These are phyloP conservation scores for Cryptomyrus ogoouensis DNA, from an alignment of 2,113 vertebrate genomes.

Conservation along the genomic window DNA sequence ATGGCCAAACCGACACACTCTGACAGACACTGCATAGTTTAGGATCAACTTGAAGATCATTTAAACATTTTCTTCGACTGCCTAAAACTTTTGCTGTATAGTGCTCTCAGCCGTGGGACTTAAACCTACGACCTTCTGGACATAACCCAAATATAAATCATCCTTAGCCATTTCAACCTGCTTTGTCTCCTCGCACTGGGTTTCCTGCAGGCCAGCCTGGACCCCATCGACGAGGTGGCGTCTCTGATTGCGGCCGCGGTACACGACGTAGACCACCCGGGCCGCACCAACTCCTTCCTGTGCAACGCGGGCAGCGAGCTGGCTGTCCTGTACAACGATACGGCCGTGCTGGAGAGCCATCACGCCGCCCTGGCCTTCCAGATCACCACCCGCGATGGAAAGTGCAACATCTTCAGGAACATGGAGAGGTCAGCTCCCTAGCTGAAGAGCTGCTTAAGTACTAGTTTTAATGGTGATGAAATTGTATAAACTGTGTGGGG, in stretches of 20 bases:
- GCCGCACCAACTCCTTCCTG: slow-evolving; percentile 91
- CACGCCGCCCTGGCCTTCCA: slow-evolving; percentile 92
- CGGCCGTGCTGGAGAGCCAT: slow-evolving; percentile 88
- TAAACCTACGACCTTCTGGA: background rate
- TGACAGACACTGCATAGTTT: background rate
- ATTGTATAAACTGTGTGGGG: background rate
- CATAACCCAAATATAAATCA: background rate
- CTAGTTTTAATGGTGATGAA: background rate
- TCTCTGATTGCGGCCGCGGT: slow-evolving; percentile 89
- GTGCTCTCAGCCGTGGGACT: background rate
- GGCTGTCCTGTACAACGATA: slow-evolving; percentile 90
- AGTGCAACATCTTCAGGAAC: slow-evolving; percentile 94
- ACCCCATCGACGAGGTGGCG: slow-evolving; percentile 80
- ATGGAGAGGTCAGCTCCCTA: slow-evolving; percentile 74
- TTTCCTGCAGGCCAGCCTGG: slow-evolving; percentile 77
- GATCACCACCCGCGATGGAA: slow-evolving; percentile 81
- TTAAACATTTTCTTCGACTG: background rate
- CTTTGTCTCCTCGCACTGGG: background rate
- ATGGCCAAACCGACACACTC: too few relatives aligned
- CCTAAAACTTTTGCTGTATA: background rate
- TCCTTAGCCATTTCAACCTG: too few relatives aligned
- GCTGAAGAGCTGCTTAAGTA: background rate
- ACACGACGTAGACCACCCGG: slow-evolving; percentile 92
- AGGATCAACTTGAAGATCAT: background rate
- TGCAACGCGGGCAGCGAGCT: slow-evolving; percentile 89